Evolutionary conservation across 2,113 vertebrate species (phyloP), one percentile per base, ranked within the genome.

Genomic region (Eptesicus fuscus): DNA sequence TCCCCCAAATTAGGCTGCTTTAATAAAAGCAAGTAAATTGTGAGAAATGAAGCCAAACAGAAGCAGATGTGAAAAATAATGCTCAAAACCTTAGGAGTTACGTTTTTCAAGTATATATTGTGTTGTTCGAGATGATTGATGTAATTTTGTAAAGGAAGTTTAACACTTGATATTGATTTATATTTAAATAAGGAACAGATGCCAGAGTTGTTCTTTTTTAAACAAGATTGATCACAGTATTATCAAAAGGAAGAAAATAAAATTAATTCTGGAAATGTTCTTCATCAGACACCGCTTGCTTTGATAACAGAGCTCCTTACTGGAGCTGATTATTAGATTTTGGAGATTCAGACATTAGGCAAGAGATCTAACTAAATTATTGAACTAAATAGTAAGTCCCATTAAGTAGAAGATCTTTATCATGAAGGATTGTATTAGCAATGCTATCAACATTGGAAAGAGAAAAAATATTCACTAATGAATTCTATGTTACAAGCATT

Each of bases 11-110:
- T 87, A 84, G 35, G 10, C 59, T 87, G 6, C n/a, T 65, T 93
- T 86, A 92, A 94, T 93, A 47, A 90, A 89, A 87, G 47, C 12
- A 77, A 28, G n/a, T 63, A 95, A 93, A 77, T 86, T 87, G 17
- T 67, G 30, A 83, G 6, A 16, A 76, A 63, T 8, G 16, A 88
- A 69, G 32, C 20, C 42, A 83, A 83, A 7, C 1, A 59, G 22
- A 86, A 83, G 25, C 28, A 88, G 74, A 88, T 51, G 56, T 74
- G 23, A 35, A 87, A 7, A 49, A 30, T 49, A 83, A 76, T 53
- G 53, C 42, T 83, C 12, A 65, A 87, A 65, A 74, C 6, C 32
- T 35, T 77, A 67, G 56, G 69, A 91, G 35, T 67, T 16, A 20
- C 44, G 4, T 77, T 49, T 90, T 84, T 87, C 49, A 74, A 67